phyloP scores from a whole-genome alignment of 2,797 vertebrate genomes.

The Scleropages formosus region DNA sequence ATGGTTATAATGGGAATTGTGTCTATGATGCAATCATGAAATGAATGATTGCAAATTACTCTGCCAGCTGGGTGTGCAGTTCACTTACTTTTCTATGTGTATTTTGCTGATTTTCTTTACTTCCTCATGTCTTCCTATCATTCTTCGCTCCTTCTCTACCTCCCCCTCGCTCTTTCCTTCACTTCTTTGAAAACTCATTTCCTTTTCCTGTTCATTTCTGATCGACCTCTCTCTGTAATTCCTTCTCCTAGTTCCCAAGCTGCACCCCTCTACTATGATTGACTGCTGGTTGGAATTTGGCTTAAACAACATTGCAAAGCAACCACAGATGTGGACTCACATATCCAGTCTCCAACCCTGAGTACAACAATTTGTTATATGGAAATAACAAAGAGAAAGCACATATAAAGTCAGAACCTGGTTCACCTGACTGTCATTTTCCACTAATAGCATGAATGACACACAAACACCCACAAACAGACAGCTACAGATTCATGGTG shows the following conservation, averaged over 20 bases:
- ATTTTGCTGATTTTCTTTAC: background rate
- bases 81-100: slow-evolving; percentile 11
- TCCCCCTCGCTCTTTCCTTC: background rate
- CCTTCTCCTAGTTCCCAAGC: background rate
- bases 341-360: background rate
- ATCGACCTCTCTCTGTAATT: background rate
- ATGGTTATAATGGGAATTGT: no score
- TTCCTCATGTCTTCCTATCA: background rate
- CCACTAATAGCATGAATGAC: no score
- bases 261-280: no score
- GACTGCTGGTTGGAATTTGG: background rate
- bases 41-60: no score
- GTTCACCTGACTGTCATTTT: background rate
- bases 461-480: no score
- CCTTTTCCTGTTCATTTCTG: no score
- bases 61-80: background rate
- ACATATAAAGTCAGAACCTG: background rate
- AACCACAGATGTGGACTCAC: slow-evolving; percentile 1
- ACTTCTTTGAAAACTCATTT: slow-evolving; percentile 1
- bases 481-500: no score
- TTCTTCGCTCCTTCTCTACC: no score
- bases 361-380: no score
- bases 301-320: background rate
- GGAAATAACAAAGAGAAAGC: background rate
- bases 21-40: no score